Conservation (phyloP, 2,113 vertebrate species). For the Barbus barbus region DNA sequence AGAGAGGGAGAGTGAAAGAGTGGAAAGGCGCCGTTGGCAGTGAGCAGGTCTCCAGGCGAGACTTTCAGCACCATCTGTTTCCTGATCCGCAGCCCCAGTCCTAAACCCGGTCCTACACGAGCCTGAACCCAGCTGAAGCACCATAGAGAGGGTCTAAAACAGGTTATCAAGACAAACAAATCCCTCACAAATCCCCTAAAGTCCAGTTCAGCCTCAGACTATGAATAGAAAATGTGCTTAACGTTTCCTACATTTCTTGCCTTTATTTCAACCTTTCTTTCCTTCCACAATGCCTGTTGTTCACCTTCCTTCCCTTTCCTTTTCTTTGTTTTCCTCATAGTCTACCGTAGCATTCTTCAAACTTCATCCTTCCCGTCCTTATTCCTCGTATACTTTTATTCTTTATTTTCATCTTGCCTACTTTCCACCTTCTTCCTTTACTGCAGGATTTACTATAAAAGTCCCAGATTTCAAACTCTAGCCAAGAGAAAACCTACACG, state of each 20-base stretch:
- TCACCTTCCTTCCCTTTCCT: background rate
- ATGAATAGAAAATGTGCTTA: background rate
- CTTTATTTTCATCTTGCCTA: background rate
- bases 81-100: conserved; percentile 41
- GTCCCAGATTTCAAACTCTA: background rate
- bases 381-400: background rate
- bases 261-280: background rate
- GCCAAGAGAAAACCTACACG: background rate
- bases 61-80: conserved; percentile 57
- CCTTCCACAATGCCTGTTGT: background rate
- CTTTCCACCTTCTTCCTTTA: background rate
- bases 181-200: background rate
- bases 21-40: conserved; percentile 24
- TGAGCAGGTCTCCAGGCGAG: conserved; percentile 35
- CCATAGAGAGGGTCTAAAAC: background rate
- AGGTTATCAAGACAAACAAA: background rate
- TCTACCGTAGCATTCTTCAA: background rate
- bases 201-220: background rate
- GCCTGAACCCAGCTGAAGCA: background rate
- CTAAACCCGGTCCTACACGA: background rate
- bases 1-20: conserved; percentile 17
- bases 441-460: background rate
- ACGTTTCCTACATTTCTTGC: background rate
- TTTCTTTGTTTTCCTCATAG: background rate
- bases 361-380: too few species aligned